Base-by-base conservation (phyloP, 2,113 vertebrate species). In the Ophthalmolycus amberensis region DNA sequence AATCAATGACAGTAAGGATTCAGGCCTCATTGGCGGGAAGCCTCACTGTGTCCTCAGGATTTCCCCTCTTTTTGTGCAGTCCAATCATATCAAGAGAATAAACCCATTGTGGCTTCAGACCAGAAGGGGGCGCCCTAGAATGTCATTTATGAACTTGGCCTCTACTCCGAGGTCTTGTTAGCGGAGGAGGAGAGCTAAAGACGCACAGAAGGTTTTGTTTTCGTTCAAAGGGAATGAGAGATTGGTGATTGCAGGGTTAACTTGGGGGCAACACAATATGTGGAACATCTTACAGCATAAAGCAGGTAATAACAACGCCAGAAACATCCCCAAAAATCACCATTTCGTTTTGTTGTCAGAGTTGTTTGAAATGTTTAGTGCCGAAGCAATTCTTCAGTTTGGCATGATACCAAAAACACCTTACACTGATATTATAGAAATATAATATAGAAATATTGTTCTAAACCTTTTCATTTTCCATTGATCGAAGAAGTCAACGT, bases 91-190 rank as follows among this genome's bases (percentile, higher is more conserved):
- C 3, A 9, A 50, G 18, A 34, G 12, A 50, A 25, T 2, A n/a
- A 9, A 54, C 3, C 44, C 48, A 73, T 14, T 58, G 48, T 14
- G 9, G 22, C 37, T 58, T 1, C 46, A 60, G 71, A 0, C 84
- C 94, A 94, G 91, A 60, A 93, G 94, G 91, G 92, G 94, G 94
- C 91, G 88, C 89, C 86, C 85, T 65, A 93, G 91, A 93, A 90
- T 74, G 72, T 75, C 0, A 70, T 85, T 90, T 87, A 8, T 44
- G 14, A 80, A 14, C 27, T n/a, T 6, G 16, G 60, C 54, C 4
- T 56, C 32, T 25, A 14, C 9, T 15, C 14, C 20, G 27, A 15
- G 71, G 38, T 40, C 40, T 32, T 5, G 18, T 66, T 68, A 74
- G 50, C 6, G 0, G 46, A 67, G 73, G 59, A 70, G 69, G 34